Evolutionary conservation across 2,113 vertebrate species (phyloP), one percentile per base, ranked within the genome.

Genomic region (Spermophilus dauricus): DNA sequence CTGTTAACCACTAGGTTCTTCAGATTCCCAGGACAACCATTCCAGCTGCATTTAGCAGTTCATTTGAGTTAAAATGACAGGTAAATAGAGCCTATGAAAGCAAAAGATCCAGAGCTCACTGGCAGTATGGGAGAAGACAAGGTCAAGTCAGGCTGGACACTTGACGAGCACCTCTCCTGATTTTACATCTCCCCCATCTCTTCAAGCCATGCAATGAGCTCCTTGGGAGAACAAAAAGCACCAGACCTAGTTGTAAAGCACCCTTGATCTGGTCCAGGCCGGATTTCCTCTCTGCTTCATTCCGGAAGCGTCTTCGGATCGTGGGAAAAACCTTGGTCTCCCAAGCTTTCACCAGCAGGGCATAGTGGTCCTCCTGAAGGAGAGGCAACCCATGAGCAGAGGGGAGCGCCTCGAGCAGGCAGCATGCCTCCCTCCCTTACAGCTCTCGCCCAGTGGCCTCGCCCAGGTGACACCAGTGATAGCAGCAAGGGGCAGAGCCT

Each of bases 221-320:
- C 67, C 65, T 30, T 0, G 53, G 39, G 48, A 89, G 39, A 86
- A 85, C 9, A 53, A 8, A 91, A 77, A 81, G 87, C 51, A 83
- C 45, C 98, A 97, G 97, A 99, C 99, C 99, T 94, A 99, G 98
- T 95, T 99, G 99, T 39, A 99, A 98, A 48, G 99, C 99, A 89
- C 99, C 99, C 98, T 99, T 99, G 96, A 99, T 99, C 98, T 99
- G 99, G 97, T 99, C 99, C 98, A 99, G 95, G 32, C 99, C 99
- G 4, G 99, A 99, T 95, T 99, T 99, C 96, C 99, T 99, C 97
- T 99, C 99, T 4, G 99, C 99, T 96, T 99, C 99, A 5, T 99
- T 99, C 77, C 99, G 99, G 98, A 99, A 99, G 18, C 99, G 99
- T 96, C 99, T 99, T n/a, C 99, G 99, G 97, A 99, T 99, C 10